phyloP scores from a whole-genome alignment of 2,888 invertebrate genomes.

The Lacanobia wlatinum region DNA sequence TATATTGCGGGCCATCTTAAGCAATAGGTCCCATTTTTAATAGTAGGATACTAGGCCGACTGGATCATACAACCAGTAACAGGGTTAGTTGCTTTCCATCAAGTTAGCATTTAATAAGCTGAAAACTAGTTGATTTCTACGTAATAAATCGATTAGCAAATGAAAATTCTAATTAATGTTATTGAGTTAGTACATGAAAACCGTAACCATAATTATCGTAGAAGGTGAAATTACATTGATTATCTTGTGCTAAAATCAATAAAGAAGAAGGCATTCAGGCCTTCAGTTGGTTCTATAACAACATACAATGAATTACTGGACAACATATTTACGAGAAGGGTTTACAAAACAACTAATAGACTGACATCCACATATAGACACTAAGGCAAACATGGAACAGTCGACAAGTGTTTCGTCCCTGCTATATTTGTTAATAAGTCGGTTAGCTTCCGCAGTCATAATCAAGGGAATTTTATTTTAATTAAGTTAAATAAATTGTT shows the following conservation, averaged over 20 bases:
- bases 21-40: no score
- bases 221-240: neutral
- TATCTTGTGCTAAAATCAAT: slow-evolving; percentile 35
- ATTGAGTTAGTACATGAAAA: slow-evolving; percentile 53
- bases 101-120: slow-evolving; percentile 48
- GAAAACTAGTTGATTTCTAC: slow-evolving; percentile 40
- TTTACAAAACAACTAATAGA: slow-evolving; percentile 70
- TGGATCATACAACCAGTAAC: slow-evolving; percentile 21
- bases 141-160: slow-evolving; percentile 52
- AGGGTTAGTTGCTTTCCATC: slow-evolving; percentile 41
- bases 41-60: slow-evolving; percentile 26
- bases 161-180: slow-evolving; percentile 47
- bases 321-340: slow-evolving; percentile 57
- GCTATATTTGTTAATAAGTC: slow-evolving; percentile 18
- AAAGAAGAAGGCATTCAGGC: slow-evolving; percentile 7
- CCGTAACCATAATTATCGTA: slow-evolving; percentile 21
- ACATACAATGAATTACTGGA: no score
- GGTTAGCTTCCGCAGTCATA: slow-evolving; percentile 18
- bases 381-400: slow-evolving; percentile 74
- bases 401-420: slow-evolving; percentile 71
- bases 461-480: slow-evolving; percentile 18
- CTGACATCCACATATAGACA: slow-evolving; percentile 69
- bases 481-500: slow-evolving; percentile 8
- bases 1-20: no score
- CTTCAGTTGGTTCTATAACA: no score